Conservation (phyloP, 2,797 vertebrate genomes). For the Macropus fuliginosus region DNA sequence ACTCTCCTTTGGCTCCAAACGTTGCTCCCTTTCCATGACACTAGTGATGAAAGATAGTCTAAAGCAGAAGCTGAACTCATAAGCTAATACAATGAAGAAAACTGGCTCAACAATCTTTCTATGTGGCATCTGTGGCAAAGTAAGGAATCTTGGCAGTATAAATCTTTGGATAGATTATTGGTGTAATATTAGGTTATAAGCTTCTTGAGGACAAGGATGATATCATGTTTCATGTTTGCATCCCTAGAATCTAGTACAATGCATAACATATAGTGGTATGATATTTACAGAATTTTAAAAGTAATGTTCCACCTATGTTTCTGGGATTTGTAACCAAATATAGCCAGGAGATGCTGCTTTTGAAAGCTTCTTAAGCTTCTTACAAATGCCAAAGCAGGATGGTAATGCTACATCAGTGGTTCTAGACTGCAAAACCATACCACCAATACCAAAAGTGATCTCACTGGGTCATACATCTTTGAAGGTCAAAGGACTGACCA, state of each 20-base stretch:
- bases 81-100: not conserved
- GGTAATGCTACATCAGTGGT: not conserved
- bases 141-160: not conserved
- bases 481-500: not conserved
- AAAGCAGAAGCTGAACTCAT: not conserved
- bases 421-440: not conserved
- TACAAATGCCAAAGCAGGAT: not conserved
- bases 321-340: not conserved
- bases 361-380: not conserved
- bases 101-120: not conserved
- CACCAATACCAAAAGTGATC: not conserved
- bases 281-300: not conserved
- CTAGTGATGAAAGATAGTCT: not conserved
- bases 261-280: not conserved
- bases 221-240: not conserved
- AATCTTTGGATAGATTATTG: not conserved
- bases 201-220: not conserved
- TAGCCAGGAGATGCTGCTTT: not conserved
- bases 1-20: not conserved
- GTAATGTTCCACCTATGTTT: not conserved
- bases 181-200: not conserved
- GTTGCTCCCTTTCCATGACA: not conserved
- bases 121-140: not conserved
- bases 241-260: not conserved
- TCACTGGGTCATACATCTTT: not conserved